These are phyloP conservation scores for Crotalus helleri DNA, from an alignment of 2,113 vertebrate species.

Conservation along the genomic window DNA sequence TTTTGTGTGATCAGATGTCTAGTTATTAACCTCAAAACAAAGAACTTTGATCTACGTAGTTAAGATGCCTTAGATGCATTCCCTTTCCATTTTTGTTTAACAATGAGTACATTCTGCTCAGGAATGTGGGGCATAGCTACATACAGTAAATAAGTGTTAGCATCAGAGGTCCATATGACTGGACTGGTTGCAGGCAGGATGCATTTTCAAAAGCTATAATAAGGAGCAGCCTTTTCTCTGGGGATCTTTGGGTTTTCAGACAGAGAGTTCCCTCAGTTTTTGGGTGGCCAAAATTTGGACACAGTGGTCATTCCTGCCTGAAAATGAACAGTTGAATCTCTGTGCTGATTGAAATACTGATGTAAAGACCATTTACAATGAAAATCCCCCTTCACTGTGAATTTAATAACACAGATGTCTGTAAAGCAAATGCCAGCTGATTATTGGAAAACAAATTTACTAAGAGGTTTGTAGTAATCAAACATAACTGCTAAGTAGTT, in stretches of 20 bases:
- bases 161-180: conserved; percentile 20
- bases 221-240: rapidly evolving
- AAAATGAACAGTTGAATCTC: conserved; percentile 14
- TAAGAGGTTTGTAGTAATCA: conserved; percentile 47
- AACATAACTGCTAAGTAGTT: conserved; percentile 44
- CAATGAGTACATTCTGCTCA: conserved; percentile 56
- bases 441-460: conserved; percentile 62
- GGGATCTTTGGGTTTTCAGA: not conserved
- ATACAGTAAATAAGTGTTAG: conserved; percentile 54
- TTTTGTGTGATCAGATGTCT: conserved; percentile 63
- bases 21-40: conserved; percentile 61
- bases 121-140: conserved; percentile 47
- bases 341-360: not conserved
- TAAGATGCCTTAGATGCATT: conserved; percentile 62
- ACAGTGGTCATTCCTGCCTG: rapidly evolving
- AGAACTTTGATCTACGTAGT: conserved; percentile 59
- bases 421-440: conserved; percentile 65
- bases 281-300: not conserved
- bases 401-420: conserved; percentile 62
- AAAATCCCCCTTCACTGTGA: conserved; percentile 38
- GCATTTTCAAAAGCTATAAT: conserved; percentile 16
- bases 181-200: conserved; percentile 20
- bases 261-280: not conserved
- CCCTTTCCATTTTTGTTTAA: conserved; percentile 56
- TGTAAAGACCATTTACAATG: conserved; percentile 16